Conservation (phyloP, 2,888 invertebrate genomes). For the Acholoe squamosa region DNA sequence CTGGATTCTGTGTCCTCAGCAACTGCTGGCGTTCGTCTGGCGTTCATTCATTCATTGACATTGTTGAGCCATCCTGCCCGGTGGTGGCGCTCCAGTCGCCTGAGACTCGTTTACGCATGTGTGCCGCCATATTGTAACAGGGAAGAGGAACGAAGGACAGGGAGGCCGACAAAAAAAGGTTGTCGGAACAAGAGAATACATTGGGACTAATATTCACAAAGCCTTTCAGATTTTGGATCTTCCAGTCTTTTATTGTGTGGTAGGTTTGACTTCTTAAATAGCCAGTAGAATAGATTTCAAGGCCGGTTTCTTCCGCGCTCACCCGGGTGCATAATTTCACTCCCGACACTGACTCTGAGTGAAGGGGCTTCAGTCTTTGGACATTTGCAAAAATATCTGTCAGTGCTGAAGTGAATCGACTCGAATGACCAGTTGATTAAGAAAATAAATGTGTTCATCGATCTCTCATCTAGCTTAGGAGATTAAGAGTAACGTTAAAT, state of each 20-base stretch:
- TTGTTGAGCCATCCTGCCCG: slow-evolving; percentile 28
- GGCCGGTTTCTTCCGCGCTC: neutral
- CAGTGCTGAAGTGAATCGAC: neutral
- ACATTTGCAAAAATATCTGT: slow-evolving; percentile 53
- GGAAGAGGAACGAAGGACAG: slow-evolving; percentile 62
- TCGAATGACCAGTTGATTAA: neutral
- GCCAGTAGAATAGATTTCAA: neutral
- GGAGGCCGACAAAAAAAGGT: slow-evolving; percentile 52
- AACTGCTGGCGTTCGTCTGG: too few species aligned
- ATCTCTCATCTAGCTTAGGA: too few species aligned
- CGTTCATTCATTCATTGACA: slow-evolving; percentile 9
- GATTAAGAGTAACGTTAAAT: too few species aligned
- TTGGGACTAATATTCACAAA: neutral
- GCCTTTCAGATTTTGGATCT: neutral
- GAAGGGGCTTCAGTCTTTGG: neutral
- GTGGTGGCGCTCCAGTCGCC: slow-evolving; percentile 47
- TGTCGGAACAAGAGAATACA: slow-evolving; percentile 24
- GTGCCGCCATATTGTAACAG: slow-evolving; percentile 64
- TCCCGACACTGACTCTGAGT: neutral
- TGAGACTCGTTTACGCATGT: slow-evolving; percentile 58
- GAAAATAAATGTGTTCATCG: too few species aligned
- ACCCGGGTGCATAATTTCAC: slow-evolving; percentile 61
- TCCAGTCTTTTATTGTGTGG: neutral
- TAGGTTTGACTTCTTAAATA: neutral
- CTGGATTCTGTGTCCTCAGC: too few species aligned